phyloP scores from a whole-genome alignment of 1,140 invertebrate genomes.

The Drosophila dunni region DNA sequence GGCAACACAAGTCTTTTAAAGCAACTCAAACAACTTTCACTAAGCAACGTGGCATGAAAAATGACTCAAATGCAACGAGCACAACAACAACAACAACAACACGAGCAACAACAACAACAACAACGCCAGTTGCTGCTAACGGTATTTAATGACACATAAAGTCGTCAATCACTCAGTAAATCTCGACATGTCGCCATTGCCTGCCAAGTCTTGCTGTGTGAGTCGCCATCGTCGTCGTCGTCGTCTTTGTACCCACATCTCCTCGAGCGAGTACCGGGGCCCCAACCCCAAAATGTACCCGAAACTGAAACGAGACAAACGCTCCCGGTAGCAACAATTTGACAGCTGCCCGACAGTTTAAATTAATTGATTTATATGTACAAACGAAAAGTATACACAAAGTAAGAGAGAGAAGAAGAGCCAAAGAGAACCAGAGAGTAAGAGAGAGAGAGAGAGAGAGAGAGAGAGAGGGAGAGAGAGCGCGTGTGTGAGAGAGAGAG shows the following conservation, averaged over 20 bases:
- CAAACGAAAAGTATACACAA: slow-evolving; percentile 45
- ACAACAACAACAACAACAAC: slow-evolving; percentile 16
- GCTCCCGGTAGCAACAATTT: slow-evolving; percentile 79
- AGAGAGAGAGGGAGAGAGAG: neutral
- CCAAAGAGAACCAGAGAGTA: neutral
- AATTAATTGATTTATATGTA: slow-evolving; percentile 81
- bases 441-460: slow-evolving; percentile 7
- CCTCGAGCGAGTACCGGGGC: slow-evolving; percentile 6
- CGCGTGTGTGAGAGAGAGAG: neutral
- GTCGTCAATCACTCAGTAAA: slow-evolving; percentile 81
- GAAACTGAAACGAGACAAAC: slow-evolving; percentile 44
- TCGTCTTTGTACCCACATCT: slow-evolving; percentile 22
- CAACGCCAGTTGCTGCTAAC: slow-evolving; percentile 60
- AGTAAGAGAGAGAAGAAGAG: neutral
- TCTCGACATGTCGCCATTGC: slow-evolving; percentile 74
- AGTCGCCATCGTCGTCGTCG: slow-evolving; percentile 2
- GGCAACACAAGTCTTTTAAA: slow-evolving; percentile 16
- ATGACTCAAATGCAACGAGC: slow-evolving; percentile 47
- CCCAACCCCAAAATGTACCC: slow-evolving; percentile 26
- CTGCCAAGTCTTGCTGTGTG: slow-evolving; percentile 40
- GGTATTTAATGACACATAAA: slow-evolving; percentile 83
- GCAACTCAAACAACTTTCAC: slow-evolving; percentile 44
- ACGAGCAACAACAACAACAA: slow-evolving; percentile 22
- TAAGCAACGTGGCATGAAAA: slow-evolving; percentile 50
- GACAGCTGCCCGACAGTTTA: slow-evolving; percentile 80